phyloP scores from a whole-genome alignment of 2,888 invertebrate genomes.

The Adelognathus sp. region DNA sequence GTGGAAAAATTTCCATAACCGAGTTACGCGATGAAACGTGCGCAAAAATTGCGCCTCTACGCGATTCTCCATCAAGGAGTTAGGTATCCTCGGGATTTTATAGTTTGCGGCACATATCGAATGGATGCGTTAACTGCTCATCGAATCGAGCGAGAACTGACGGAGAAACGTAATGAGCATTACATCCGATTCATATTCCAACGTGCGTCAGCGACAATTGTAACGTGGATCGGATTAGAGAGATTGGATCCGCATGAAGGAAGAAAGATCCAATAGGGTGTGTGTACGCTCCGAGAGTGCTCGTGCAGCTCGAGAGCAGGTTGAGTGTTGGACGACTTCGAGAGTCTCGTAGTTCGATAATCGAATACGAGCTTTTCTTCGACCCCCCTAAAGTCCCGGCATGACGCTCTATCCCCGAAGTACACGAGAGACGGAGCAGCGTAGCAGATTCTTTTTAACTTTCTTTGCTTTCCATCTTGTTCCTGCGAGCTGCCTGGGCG shows the following conservation, averaged over 20 bases:
- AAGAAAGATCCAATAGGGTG: not conserved
- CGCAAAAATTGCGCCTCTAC: too few species aligned
- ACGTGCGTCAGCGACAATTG: not conserved
- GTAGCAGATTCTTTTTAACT: constrained; percentile 48
- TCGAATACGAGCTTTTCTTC: constrained; percentile 54
- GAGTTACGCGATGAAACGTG: not conserved
- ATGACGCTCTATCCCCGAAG: constrained; percentile 44
- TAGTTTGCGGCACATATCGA: too few species aligned
- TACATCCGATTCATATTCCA: not conserved
- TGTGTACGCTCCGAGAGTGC: not conserved
- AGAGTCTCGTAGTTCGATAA: constrained; percentile 53
- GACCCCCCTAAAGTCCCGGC: constrained; percentile 49
- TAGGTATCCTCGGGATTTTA: too few species aligned
- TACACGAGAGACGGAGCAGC: constrained; percentile 15
- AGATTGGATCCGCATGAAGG: not conserved
- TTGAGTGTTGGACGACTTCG: constrained; percentile 43
- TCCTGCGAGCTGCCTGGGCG: constrained; percentile 45
- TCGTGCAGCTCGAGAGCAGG: constrained; percentile 11
- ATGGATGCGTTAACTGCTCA: not conserved
- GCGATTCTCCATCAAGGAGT: too few species aligned
- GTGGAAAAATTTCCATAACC: not conserved
- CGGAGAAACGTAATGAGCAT: not conserved
- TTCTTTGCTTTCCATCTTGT: constrained; percentile 26
- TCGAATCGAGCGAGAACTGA: not conserved
- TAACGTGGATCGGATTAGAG: not conserved